Conservation (phyloP, 2,888 invertebrate genomes). For the Papilio demoleus region DNA sequence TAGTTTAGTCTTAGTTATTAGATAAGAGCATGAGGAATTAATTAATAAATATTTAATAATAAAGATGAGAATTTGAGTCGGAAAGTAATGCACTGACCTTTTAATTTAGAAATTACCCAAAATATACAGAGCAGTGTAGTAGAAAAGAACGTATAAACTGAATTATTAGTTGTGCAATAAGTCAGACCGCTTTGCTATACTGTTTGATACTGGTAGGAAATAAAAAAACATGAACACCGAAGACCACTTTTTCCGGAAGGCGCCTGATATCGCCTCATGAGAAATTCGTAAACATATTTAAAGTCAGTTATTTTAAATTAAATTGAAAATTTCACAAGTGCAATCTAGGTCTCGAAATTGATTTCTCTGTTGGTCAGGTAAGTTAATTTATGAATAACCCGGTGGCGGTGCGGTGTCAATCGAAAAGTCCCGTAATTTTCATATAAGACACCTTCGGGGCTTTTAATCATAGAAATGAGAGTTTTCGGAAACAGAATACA, state of each 20-base stretch:
- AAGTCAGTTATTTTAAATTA: constrained; percentile 35
- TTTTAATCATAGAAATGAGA: constrained; percentile 32
- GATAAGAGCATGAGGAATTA: too few relatives aligned
- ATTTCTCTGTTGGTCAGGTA: constrained; percentile 33
- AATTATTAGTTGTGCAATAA: not conserved
- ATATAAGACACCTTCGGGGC: constrained; percentile 33
- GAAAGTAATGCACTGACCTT: too few relatives aligned
- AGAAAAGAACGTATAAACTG: too few relatives aligned
- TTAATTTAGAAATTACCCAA: too few relatives aligned
- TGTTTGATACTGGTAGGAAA: constrained; percentile 19
- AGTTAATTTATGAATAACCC: constrained; percentile 34
- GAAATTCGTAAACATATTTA: constrained; percentile 18
- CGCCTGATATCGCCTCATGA: constrained; percentile 27
- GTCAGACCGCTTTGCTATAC: not conserved
- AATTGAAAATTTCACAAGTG: constrained; percentile 31
- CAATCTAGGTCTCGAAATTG: constrained; percentile 35
- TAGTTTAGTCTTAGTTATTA: too few relatives aligned
- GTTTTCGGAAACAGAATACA: constrained; percentile 26
- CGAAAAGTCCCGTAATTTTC: constrained; percentile 38
- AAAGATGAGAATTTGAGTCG: too few relatives aligned
- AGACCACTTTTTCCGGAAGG: constrained; percentile 32
- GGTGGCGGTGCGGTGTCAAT: constrained; percentile 37
- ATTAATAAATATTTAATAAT: too few relatives aligned
- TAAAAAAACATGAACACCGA: constrained; percentile 11
- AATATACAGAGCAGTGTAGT: too few relatives aligned